Percentiles rank a stretch among this genome's conserved stretches.
Conservation (phyloP, 30 jellyfish, hydroid and myxozoan species). For the Hydra vulgaris region DNA sequence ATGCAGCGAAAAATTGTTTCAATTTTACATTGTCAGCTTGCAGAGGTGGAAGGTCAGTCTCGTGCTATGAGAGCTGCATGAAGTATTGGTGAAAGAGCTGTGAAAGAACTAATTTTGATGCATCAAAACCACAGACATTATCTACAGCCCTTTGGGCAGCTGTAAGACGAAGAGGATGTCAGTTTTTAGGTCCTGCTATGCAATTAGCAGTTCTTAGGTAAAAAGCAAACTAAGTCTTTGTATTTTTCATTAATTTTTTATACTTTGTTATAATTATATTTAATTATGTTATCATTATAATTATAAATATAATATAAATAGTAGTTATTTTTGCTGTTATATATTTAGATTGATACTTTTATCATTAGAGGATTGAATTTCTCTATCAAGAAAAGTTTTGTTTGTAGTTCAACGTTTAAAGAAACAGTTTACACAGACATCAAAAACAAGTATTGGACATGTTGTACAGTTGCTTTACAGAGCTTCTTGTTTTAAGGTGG, state of each 20-base stretch:
- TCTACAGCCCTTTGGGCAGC: constrained; percentile 97
- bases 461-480: constrained; percentile 90
- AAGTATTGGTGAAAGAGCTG: constrained; percentile 94
- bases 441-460: constrained; percentile 98
- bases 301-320: no score
- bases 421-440: constrained; percentile 77
- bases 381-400: constrained; percentile 87
- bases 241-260: no score
- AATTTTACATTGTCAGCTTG: constrained; percentile 70
- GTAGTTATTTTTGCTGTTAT: neutral
- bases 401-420: constrained; percentile 87
- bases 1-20: constrained; percentile 92
- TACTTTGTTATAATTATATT: no score
- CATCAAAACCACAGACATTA: constrained; percentile 85
- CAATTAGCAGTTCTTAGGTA: constrained; percentile 81
- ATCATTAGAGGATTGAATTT: constrained; percentile 85
- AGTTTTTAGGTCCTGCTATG: constrained; percentile 98
- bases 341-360: constrained; percentile 36
- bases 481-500: constrained; percentile 97
- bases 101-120: constrained; percentile 72
- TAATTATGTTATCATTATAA: no score
- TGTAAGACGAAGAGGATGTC: constrained; percentile 89
- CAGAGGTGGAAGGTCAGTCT: constrained; percentile 91
- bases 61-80: constrained; percentile 93
- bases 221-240: neutral